These are phyloP conservation scores for Hypomecis atomaria DNA, from an alignment of 2,888 invertebrate genomes.

Conservation along the genomic window DNA sequence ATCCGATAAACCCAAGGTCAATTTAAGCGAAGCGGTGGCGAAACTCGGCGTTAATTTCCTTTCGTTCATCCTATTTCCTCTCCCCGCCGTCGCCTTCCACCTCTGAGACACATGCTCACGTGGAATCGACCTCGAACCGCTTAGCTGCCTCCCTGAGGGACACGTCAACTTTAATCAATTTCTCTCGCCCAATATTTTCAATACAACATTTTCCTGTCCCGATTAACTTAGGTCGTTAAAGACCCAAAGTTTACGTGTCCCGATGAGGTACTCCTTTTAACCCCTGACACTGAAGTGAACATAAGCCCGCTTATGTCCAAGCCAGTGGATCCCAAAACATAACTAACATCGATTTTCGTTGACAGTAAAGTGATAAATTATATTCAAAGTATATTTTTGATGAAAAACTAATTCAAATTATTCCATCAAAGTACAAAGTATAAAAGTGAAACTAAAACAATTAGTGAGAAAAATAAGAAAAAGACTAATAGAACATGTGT, in stretches of 20 bases:
- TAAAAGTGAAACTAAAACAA: slow-evolving; percentile 52
- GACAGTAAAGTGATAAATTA: slow-evolving; percentile 75
- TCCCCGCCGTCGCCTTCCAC: slow-evolving; percentile 82
- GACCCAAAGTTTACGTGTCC: slow-evolving; percentile 59
- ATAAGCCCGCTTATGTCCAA: slow-evolving; percentile 74
- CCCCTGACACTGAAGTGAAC: slow-evolving; percentile 67
- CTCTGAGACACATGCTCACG: slow-evolving; percentile 76
- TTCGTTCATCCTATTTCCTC: slow-evolving; percentile 70
- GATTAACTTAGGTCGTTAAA: slow-evolving; percentile 38
- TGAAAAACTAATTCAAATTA: slow-evolving; percentile 66
- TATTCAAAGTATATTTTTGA: slow-evolving; percentile 75
- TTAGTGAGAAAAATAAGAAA: slow-evolving; percentile 57
- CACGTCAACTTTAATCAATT: slow-evolving; percentile 55
- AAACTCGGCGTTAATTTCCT: slow-evolving; percentile 63
- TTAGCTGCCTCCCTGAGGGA: slow-evolving; percentile 77
- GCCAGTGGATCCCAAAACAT: slow-evolving; percentile 58
- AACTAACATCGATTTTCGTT: slow-evolving; percentile 47
- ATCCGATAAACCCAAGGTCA: slow-evolving; percentile 49
- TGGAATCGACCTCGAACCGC: slow-evolving; percentile 80
- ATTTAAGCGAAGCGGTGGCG: slow-evolving; percentile 80
- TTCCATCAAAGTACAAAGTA: slow-evolving; percentile 80
- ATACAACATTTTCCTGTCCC: slow-evolving; percentile 31
- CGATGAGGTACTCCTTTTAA: slow-evolving; percentile 65
- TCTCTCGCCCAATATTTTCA: slow-evolving; percentile 35
- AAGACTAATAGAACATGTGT: slow-evolving; percentile 61